Percentiles rank a stretch among this genome's conserved stretches.
Evolutionary conservation across 2,113 vertebrate species (phyloP).

Genomic region (Sisor rabdophorus): DNA sequence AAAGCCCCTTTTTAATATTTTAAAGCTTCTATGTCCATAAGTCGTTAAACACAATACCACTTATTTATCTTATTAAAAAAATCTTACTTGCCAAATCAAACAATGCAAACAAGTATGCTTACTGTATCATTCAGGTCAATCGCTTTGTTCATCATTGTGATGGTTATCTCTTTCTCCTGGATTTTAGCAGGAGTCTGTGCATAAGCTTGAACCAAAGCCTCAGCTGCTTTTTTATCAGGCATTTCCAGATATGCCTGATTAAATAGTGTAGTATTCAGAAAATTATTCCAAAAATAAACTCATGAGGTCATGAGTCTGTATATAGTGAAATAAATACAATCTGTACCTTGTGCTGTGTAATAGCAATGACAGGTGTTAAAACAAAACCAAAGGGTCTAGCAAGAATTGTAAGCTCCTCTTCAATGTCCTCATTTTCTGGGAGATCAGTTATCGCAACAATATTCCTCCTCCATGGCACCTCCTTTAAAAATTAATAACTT

Average conservation of each 20-base stretch:
- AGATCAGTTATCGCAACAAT: slow-evolving; percentile 72
- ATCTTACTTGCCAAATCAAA: not conserved
- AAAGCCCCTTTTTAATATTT: not conserved
- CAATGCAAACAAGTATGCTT: not conserved
- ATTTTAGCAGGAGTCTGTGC: slow-evolving; percentile 70
- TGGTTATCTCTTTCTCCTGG: slow-evolving; percentile 68
- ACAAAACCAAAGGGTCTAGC: slow-evolving; percentile 71
- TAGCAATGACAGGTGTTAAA: slow-evolving; percentile 66
- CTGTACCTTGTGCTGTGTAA: slow-evolving; percentile 77
- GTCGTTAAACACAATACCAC: too few relatives aligned
- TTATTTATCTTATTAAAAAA: too few relatives aligned
- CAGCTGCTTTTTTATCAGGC: slow-evolving; percentile 63
- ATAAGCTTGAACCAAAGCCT: slow-evolving; percentile 78
- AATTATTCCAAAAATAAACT: not conserved
- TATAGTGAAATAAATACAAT: too few relatives aligned
- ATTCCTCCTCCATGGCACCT: slow-evolving; percentile 48
- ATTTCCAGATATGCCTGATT: slow-evolving; percentile 74
- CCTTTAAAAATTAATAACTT: not conserved
- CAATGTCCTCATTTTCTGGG: slow-evolving; percentile 66
- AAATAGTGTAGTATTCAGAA: not conserved
- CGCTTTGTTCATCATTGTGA: slow-evolving; percentile 62
- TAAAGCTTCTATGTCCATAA: too few relatives aligned
- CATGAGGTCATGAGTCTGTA: too few relatives aligned
- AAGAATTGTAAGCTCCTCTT: slow-evolving; percentile 72
- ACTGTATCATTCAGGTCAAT: slow-evolving; percentile 69